Evolutionary conservation across 2,888 invertebrate genomes (phyloP), one percentile per base, ranked within the genome.

Genomic region (Linnaemya vulpina): DNA sequence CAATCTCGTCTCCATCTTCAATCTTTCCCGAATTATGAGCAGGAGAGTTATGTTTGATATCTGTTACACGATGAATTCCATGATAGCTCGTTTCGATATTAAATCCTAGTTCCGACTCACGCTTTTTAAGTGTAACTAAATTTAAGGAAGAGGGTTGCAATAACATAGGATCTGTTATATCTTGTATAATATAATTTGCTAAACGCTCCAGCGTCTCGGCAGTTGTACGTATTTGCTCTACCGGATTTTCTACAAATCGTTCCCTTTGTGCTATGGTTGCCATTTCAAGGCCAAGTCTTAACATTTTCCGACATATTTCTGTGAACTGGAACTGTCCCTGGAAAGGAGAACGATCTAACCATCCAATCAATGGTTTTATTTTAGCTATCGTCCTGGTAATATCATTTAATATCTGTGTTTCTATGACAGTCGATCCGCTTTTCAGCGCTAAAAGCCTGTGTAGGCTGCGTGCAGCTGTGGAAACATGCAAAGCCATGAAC

Each of bases 1-100:
- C 96, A 88, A 99, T 97, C 94, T 99, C 99, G 93, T 99, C 99
- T 0, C 98, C 99, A 88, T 96, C 96, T 92, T 98, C 98, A 89
- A 99, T 96, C 93, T 97, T 97, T 2, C 97, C 97, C 88, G 97
- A 97, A 46, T 96, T 95, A 93, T 98, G 98, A 53, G 98, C 98
- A 2, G 98, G 97, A 68, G 98, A 97, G 89, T 97, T 96, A 92
- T 96, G 96, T 91, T 97, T 97, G 74, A 98, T 96, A 90, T 97
- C 96, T 20, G 96, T 96, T 81, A 99, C 96, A 91, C 97, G 96
- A 90, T 91, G 95, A 87, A 95, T 94, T 0, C 96, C 95, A 92
- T 96, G 96, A 92, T 96, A 97, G 55, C 96, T 96, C 11, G 98
- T 96, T 90, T 96, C 95, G 88, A 99, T 96, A 90, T 95, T 95